Evolutionary conservation across 1,140 invertebrate genomes (phyloP), one percentile per base, ranked within the genome.

Genomic region (Lysiphlebus fabarum): DNA sequence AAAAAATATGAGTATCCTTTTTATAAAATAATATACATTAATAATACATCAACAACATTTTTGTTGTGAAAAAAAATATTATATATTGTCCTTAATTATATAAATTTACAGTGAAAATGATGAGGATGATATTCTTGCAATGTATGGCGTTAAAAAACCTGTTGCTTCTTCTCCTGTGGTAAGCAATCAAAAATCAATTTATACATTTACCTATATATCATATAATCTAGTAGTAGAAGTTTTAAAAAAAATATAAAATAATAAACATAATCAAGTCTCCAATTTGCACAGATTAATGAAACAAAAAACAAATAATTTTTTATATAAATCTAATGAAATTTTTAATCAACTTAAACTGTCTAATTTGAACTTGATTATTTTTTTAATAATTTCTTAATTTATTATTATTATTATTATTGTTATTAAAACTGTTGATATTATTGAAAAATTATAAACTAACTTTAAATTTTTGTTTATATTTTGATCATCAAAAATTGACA

Each of bases 121-220:
- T 7, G 62, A 66, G 7, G 67, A 75, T 6, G 67, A 73, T 37
- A 67, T 78, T 47, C 59, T 78, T 41, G 68, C 67, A 45, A 64
- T 75, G 11, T 78, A 78, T 51, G 69, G 66, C 11, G 65, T 41
- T n/a, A 65, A 62, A 40, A 53, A 62, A 44, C 34, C 48, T 34
- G 43, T 62, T n/a, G 47, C 49, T 37, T 51, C 58, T 37, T 48
- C 60, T 53, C 60, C 59, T 63, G 73, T 70, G 49, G 68, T 69
- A 53, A 38, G 37, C 33, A 57, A 43, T 8, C 53, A 47, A 37
- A 41, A 50, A 45, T 51, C 1, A 2, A 53, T 44, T 43, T 58
- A 4, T 33, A 34, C n/a, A n/a, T n/a, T n/a, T n/a, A n/a, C n/a
- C n/a, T 6, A 43, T 36, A 11, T 17, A 49, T 49, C n/a, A 26